Percentiles rank a stretch among this genome's conserved stretches.
phyloP scores from a whole-genome alignment of 2,888 invertebrate species.

The Tinea trinotella region DNA sequence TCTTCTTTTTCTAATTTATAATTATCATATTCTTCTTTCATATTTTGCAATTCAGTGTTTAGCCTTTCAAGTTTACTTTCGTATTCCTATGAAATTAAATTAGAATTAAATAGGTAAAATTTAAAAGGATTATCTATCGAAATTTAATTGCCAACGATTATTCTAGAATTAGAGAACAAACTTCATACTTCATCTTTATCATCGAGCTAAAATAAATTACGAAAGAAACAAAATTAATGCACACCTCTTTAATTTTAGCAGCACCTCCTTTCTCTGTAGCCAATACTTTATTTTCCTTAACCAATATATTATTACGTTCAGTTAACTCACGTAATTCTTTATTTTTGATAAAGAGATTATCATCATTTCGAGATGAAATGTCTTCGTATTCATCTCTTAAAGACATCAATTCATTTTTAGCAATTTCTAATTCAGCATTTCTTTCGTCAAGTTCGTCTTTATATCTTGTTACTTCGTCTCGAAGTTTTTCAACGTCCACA shows the following conservation, averaged over 20 bases:
- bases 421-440: slow-evolving; percentile 50
- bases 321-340: slow-evolving; percentile 41
- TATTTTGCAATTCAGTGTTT: slow-evolving; percentile 28
- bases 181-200: too few relatives aligned
- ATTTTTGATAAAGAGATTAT: slow-evolving; percentile 40
- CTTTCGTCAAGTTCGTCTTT: slow-evolving; percentile 48
- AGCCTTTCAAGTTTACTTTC: slow-evolving; percentile 36
- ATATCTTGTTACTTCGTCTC: slow-evolving; percentile 36
- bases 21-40: slow-evolving; percentile 26
- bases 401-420: slow-evolving; percentile 42
- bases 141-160: too few relatives aligned
- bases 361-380: slow-evolving; percentile 35
- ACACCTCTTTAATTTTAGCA: slow-evolving; percentile 48
- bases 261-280: slow-evolving; percentile 32
- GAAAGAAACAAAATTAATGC: background rate
- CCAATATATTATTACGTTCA: slow-evolving; percentile 35
- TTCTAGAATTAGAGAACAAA: too few relatives aligned
- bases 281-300: slow-evolving; percentile 29
- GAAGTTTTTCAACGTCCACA: slow-evolving; percentile 46
- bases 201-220: background rate
- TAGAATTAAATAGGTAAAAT: too few relatives aligned
- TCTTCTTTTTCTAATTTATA: slow-evolving; percentile 30
- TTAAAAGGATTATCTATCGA: too few relatives aligned
- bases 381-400: slow-evolving; percentile 44
- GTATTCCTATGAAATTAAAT: slow-evolving; percentile 39